phyloP scores from a whole-genome alignment of 2,797 vertebrate species.

The Labroides dimidiatus region DNA sequence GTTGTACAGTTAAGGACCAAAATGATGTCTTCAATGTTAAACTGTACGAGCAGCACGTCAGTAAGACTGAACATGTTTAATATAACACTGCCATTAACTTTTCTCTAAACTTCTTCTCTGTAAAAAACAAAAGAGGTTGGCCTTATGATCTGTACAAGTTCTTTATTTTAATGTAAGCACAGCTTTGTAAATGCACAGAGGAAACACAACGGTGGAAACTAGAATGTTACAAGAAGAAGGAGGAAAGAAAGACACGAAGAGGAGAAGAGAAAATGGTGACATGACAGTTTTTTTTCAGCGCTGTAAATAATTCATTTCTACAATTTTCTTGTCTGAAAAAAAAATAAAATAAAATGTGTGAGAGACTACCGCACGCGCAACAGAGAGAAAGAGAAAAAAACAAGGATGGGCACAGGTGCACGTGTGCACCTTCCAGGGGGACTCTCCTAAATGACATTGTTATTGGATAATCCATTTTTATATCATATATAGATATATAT shows the following conservation, averaged over 20 bases:
- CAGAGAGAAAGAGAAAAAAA: conserved; percentile 64
- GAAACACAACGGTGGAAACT: conserved; percentile 92
- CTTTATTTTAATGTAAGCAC: conserved; percentile 94
- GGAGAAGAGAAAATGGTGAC: conserved; percentile 74
- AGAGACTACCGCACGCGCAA: conserved; percentile 72
- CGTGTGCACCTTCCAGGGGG: conserved; percentile 51
- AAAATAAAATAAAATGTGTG: conserved; percentile 52
- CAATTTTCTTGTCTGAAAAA: conserved; percentile 84
- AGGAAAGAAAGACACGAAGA: conserved; percentile 78
- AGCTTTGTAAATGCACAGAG: conserved; percentile 97
- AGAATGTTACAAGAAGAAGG: conserved; percentile 85
- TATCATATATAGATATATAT: conserved; percentile 80
- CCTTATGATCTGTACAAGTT: conserved; percentile 93
- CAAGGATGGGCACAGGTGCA: conserved; percentile 61
- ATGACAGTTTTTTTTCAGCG: conserved; percentile 77
- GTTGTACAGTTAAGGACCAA: too few relatives aligned
- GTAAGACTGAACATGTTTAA: too few relatives aligned
- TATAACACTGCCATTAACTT: too few relatives aligned
- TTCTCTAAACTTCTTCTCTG: neutral
- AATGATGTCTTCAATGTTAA: too few relatives aligned
- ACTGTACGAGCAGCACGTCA: too few relatives aligned
- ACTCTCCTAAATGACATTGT: conserved; percentile 68
- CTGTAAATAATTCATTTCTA: conserved; percentile 95
- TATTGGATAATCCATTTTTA: conserved; percentile 73
- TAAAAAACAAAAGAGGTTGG: conserved; percentile 31